A percentile compares a stretch with the other conserved stretches of the same genome.
Conservation (phyloP, 2,888 invertebrate genomes). For the Oscheius sp. region DNA sequence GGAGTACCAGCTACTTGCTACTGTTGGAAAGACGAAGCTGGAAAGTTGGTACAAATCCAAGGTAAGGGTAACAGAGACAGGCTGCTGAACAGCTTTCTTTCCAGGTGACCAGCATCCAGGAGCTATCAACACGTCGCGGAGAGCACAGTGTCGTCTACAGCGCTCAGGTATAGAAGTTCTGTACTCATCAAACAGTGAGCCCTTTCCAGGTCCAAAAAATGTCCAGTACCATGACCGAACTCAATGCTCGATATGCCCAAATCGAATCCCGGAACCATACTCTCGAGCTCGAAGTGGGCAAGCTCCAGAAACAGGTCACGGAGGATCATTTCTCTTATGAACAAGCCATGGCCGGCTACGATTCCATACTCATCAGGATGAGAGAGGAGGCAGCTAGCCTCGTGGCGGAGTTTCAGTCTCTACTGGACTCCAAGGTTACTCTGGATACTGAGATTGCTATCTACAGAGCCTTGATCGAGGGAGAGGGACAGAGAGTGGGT, state of each 20-base stretch:
- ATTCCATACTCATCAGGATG: constrained; percentile 72
- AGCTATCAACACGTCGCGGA: not conserved
- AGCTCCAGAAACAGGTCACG: constrained; percentile 74
- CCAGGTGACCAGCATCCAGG: not conserved
- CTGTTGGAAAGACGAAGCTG: constrained; percentile 4
- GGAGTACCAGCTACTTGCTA: constrained; percentile 21
- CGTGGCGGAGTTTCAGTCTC: constrained; percentile 70
- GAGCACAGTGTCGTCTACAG: not conserved
- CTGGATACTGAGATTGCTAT: constrained; percentile 78
- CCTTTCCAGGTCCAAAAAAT: not conserved
- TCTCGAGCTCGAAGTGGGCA: constrained; percentile 8
- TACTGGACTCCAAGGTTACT: constrained; percentile 77
- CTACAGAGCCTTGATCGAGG: constrained; percentile 77
- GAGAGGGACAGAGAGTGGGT: constrained; percentile 75
- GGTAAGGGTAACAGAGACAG: not conserved
- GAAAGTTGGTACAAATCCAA: constrained; percentile 32
- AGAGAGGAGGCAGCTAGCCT: constrained; percentile 73
- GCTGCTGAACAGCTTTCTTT: not conserved
- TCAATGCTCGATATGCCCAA: not conserved
- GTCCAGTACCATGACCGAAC: not conserved
- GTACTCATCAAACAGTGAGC: no score
- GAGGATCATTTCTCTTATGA: constrained; percentile 74
- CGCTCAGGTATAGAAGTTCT: not conserved
- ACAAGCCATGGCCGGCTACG: constrained; percentile 72
- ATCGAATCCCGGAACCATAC: not conserved